These are phyloP conservation scores for Trachelus troglodyta DNA, from an alignment of 2,888 invertebrate species.

Conservation along the genomic window DNA sequence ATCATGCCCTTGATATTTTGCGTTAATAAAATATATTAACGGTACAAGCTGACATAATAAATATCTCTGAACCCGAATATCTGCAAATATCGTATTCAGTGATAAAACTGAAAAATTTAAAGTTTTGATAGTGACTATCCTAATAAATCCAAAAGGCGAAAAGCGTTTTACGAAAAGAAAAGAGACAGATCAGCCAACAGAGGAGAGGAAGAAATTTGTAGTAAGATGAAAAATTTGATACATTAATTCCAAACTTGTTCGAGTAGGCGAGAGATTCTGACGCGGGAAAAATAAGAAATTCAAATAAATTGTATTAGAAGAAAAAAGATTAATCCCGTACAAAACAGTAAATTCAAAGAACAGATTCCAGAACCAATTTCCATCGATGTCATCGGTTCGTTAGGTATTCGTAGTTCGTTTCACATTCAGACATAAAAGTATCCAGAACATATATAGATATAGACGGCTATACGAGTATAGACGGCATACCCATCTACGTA, in stretches of 20 bases:
- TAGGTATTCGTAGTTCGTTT: neutral
- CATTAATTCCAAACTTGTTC: neutral
- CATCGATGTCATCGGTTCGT: constrained; percentile 46
- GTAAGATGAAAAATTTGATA: neutral
- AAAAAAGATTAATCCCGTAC: neutral
- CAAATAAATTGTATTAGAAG: neutral
- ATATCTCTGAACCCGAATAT: neutral
- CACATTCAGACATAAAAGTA: neutral
- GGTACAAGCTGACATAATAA: neutral
- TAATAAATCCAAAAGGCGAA: neutral
- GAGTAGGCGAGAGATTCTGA: neutral
- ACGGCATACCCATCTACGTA: neutral
- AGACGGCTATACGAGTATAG: neutral
- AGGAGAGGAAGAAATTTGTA: neutral
- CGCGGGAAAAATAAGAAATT: too few species aligned
- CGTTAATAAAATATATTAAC: neutral
- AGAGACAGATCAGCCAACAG: neutral
- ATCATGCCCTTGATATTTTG: neutral
- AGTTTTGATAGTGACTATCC: neutral
- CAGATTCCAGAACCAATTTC: constrained; percentile 34
- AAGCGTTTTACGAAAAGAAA: neutral
- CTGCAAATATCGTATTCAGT: too few species aligned
- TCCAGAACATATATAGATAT: neutral
- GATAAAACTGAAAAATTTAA: neutral
- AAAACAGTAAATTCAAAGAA: neutral